Percentiles rank a stretch among this genome's conserved stretches.
Evolutionary conservation across 2,888 invertebrate genomes (phyloP).

Genomic region (Pyralis farinalis): DNA sequence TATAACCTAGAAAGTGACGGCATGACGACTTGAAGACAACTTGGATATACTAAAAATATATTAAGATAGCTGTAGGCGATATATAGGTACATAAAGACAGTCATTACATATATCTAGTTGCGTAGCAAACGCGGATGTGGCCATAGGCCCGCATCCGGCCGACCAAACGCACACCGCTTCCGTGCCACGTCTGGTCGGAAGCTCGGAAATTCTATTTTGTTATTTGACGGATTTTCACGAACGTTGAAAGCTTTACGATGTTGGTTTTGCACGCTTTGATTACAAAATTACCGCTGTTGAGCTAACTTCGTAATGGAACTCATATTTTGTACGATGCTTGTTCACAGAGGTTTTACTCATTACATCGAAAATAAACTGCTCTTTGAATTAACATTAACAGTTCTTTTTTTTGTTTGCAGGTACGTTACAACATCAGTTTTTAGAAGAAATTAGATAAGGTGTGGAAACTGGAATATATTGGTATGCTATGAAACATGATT

Average conservation of each 20-base stretch:
- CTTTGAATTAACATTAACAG: background rate
- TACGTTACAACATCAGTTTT: background rate
- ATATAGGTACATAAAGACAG: no score
- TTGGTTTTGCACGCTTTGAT: constrained; percentile 45
- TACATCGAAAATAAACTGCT: constrained; percentile 12
- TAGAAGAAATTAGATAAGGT: no score
- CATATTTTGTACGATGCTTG: constrained; percentile 30
- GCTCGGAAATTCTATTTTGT: constrained; percentile 47
- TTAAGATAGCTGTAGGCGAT: no score
- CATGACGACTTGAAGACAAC: no score
- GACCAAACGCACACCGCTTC: constrained; percentile 55
- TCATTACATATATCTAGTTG: no score
- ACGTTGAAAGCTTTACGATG: constrained; percentile 53
- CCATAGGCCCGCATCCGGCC: constrained; percentile 53
- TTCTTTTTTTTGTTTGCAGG: background rate
- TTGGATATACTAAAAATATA: no score
- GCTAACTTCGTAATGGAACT: constrained; percentile 44
- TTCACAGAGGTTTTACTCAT: constrained; percentile 17
- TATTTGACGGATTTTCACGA: constrained; percentile 38
- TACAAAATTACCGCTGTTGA: constrained; percentile 49
- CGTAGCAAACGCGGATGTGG: constrained; percentile 49
- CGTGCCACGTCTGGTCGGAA: constrained; percentile 32
- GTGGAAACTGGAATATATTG: no score
- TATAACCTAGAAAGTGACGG: no score
- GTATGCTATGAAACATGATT: no score